Conservation (phyloP, 2,797 vertebrate species). For the Lates japonicus region DNA sequence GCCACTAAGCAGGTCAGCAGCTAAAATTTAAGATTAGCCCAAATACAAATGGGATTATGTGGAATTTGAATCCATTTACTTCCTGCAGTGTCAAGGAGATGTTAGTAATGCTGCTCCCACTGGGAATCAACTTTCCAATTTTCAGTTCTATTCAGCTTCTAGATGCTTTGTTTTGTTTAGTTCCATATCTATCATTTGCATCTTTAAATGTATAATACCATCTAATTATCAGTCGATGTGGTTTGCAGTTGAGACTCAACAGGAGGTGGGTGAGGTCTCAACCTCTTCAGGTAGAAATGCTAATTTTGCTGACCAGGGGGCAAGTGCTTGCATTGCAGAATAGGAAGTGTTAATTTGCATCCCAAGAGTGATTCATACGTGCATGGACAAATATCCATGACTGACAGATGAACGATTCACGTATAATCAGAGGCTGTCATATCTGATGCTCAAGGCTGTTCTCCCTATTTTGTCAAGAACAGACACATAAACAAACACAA, state of each 20-base stretch:
- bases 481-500: not conserved
- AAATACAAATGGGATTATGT: no score
- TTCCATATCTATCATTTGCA: no score
- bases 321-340: slow-evolving; percentile 51
- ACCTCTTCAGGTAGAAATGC: slow-evolving; percentile 40
- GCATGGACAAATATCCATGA: slow-evolving; percentile 65
- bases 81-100: slow-evolving; percentile 31
- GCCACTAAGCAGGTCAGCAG: no score
- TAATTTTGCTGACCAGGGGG: slow-evolving; percentile 47
- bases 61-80: not conserved
- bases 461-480: slow-evolving; percentile 11
- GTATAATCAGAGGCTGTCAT: no score
- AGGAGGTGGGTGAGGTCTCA: no score
- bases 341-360: slow-evolving; percentile 59
- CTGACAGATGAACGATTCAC: no score
- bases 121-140: slow-evolving; percentile 33
- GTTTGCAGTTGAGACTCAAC: no score
- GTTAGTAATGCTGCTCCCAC: slow-evolving; percentile 12
- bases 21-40: no score
- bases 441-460: slow-evolving; percentile 59
- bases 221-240: no score
- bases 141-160: slow-evolving; percentile 12
- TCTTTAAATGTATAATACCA: slow-evolving; percentile 10
- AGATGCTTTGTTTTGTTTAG: slow-evolving; percentile 31
- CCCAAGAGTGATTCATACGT: slow-evolving; percentile 57